Conservation (phyloP, 2,888 invertebrate genomes). For the Bursaphelenchus okinawaensis region DNA sequence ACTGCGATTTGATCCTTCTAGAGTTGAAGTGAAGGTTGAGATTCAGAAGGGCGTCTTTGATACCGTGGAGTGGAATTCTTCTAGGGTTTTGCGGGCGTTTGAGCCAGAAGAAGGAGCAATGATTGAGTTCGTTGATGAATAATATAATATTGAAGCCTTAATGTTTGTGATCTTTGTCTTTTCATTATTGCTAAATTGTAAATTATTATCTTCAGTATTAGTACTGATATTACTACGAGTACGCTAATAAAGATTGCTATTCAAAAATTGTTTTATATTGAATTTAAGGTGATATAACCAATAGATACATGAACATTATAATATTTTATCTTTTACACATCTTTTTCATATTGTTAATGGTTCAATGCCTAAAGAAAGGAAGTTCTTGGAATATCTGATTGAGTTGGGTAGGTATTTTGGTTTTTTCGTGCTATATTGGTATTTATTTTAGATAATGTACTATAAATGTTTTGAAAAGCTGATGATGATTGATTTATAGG, state of each 20-base stretch:
- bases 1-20: conserved; percentile 1
- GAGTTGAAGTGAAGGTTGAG: background rate
- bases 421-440: background rate
- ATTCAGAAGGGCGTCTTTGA: conserved; percentile 2
- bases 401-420: conserved; percentile 5
- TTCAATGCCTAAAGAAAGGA: background rate
- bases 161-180: background rate
- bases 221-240: no score
- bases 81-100: background rate
- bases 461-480: no score
- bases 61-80: conserved; percentile 10
- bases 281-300: no score
- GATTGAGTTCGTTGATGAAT: background rate
- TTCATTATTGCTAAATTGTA: no score
- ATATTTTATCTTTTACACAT: no score
- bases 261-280: background rate
- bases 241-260: no score
- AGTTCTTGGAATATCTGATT: conserved; percentile 5
- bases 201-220: background rate
- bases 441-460: background rate
- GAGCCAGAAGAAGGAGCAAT: background rate
- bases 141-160: no score
- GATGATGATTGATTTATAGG: background rate
- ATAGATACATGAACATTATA: no score
- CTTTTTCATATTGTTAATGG: background rate